A percentile compares a stretch with the other conserved stretches of the same genome.
Evolutionary conservation across 2,888 invertebrate genomes (phyloP).

Genomic region (Aleiodes testaceus): DNA sequence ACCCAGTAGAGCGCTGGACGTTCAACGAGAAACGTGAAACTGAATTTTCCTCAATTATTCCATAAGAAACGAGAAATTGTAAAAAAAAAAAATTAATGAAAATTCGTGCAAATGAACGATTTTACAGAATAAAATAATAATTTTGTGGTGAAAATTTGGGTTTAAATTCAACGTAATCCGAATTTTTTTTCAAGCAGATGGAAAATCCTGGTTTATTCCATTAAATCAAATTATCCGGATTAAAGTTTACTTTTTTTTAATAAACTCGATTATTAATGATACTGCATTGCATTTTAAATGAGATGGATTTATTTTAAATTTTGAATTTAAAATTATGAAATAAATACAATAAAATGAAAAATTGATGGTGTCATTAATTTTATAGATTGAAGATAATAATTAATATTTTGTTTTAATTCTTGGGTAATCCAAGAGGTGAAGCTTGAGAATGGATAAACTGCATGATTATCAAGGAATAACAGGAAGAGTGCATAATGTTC

Average conservation of each 20-base stretch:
- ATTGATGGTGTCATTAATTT: constrained; percentile 19
- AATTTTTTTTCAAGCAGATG: not conserved
- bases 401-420: constrained; percentile 43
- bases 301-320: not conserved
- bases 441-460: constrained; percentile 78
- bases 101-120: not conserved
- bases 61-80: not conserved
- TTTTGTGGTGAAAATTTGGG: not conserved
- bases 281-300: too few relatives aligned
- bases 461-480: constrained; percentile 85
- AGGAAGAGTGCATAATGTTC: constrained; percentile 81
- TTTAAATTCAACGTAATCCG: constrained; percentile 2
- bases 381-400: not conserved
- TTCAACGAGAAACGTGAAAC: constrained; percentile 43
- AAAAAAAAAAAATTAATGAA: not conserved
- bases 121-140: not conserved
- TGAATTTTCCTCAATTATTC: constrained; percentile 11
- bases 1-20: constrained; percentile 52
- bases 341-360: not conserved
- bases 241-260: too few relatives aligned
- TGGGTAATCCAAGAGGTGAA: not conserved
- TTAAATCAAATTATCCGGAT: constrained; percentile 10
- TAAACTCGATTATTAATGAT: too few relatives aligned
- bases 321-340: not conserved
- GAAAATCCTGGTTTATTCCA: not conserved